Evolutionary conservation across 53 echinoderm and acorn worm species (phyloP), one percentile per base, ranked within the genome.

Genomic region (Henricia sp.): DNA sequence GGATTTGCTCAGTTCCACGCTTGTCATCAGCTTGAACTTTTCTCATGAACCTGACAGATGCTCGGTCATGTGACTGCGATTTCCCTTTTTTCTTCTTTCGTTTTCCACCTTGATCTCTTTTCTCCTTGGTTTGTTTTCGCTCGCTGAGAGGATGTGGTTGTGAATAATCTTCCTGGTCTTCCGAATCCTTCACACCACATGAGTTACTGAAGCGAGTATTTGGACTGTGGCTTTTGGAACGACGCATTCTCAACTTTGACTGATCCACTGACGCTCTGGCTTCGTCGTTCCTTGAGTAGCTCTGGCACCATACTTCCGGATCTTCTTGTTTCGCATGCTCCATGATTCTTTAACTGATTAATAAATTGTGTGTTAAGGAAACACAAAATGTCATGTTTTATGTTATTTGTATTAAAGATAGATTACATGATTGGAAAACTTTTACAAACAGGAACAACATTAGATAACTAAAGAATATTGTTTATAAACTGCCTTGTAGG

Each of bases 161-260:
- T 5, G 8, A 34, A n/a, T 35, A 34, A 17, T 52, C 72, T 14
- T 21, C 28, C 35, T 51, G 48, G n/a, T 46, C 50, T 20, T 28
- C 40, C 25, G 50, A 80, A 21, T 33, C 34, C 6, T 16, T 34
- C 19, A 13, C 44, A 44, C 44, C 3, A 9, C 32, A 32, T 5
- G 30, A 60, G 33, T 71, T 44, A 30, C 4, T 34, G 3, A 9
- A 44, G 57, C 33, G 9, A 59, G 37, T 55, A 62, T 37, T 6
- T 70, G 72, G 71, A 28, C 71, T 70, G 24, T 62, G 63, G 29
- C 80, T 80, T 50, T 80, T 80, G 32, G 80, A 80, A 32, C 64
- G 80, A 26, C 27, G 71, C 34, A 62, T 36, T 14, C 34, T 63
- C 24, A 20, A 43, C 20, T 19, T 32, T 9, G 48, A 46, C 6